Percentiles rank a stretch among this genome's conserved stretches.
Conservation (phyloP, 2,797 vertebrate genomes). For the Bradypus variegatus region DNA sequence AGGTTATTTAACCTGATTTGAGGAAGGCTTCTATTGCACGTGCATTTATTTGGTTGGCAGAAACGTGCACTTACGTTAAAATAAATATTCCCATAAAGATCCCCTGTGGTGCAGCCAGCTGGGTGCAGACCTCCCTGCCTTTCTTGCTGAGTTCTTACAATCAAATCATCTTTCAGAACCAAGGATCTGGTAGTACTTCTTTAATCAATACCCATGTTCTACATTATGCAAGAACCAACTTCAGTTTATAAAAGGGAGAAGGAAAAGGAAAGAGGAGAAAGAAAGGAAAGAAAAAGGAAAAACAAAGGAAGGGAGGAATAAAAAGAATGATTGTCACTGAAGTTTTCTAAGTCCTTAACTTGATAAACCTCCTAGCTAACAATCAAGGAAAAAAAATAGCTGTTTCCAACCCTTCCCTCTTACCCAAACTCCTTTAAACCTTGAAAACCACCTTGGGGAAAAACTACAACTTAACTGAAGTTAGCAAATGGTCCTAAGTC, state of each 20-base stretch:
- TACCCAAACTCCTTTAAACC: not conserved
- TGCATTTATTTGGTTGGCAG: constrained; percentile 76
- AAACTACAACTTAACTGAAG: not conserved
- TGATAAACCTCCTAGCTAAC: not conserved
- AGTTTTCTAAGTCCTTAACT: not conserved
- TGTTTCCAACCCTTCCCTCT: not conserved
- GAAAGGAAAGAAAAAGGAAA: not conserved
- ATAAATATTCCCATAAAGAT: constrained; percentile 63
- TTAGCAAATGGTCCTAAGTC: not conserved
- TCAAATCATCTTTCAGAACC: not conserved
- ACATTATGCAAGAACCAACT: not conserved
- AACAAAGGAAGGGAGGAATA: not conserved
- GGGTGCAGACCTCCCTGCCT: constrained; percentile 44
- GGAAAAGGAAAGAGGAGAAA: too few relatives aligned
- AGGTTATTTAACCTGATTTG: constrained; percentile 44
- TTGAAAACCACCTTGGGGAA: not conserved
- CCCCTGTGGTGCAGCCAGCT: constrained; percentile 44
- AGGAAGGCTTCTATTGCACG: constrained; percentile 72
- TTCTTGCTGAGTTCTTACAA: not conserved
- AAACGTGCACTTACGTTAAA: constrained; percentile 52
- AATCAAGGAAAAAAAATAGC: not conserved
- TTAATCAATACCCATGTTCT: not conserved
- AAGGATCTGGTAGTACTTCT: not conserved
- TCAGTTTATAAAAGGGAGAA: not conserved
- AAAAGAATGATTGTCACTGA: not conserved